Conservation (phyloP, 2,113 vertebrate species). For the Tragelaphus scriptus region DNA sequence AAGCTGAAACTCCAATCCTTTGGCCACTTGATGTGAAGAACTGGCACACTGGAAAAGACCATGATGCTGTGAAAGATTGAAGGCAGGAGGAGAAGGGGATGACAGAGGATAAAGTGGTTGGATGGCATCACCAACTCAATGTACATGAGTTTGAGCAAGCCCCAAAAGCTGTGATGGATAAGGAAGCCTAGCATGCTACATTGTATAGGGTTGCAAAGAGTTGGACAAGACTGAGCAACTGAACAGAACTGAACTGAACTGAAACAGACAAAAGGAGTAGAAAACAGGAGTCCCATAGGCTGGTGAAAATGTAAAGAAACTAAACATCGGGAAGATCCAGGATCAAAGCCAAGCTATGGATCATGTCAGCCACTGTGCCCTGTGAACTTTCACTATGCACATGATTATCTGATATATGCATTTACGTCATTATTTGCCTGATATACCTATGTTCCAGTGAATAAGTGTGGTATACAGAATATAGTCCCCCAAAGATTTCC, state of each 20-base stretch:
- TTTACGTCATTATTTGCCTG: background rate
- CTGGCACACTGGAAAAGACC: background rate
- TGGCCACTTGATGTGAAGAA: background rate
- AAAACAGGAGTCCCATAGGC: background rate
- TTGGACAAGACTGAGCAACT: background rate
- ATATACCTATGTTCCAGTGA: background rate
- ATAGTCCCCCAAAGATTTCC: background rate
- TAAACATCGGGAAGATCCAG: background rate
- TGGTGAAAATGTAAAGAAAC: background rate
- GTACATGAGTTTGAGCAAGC: background rate
- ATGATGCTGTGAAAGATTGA: background rate
- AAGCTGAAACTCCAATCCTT: background rate
- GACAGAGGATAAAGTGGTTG: background rate
- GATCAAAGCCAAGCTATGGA: background rate
- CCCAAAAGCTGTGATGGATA: accelerated
- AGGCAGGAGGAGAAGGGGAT: background rate
- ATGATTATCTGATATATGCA: background rate
- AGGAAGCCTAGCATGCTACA: background rate
- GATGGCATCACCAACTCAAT: background rate
- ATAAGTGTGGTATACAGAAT: background rate
- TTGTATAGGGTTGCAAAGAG: background rate
- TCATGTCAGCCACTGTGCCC: background rate
- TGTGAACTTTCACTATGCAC: background rate
- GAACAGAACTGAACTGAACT: background rate
- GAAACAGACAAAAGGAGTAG: background rate